Base-by-base conservation (phyloP, 2,888 invertebrate species). In the Conops quadrifasciatus region DNA sequence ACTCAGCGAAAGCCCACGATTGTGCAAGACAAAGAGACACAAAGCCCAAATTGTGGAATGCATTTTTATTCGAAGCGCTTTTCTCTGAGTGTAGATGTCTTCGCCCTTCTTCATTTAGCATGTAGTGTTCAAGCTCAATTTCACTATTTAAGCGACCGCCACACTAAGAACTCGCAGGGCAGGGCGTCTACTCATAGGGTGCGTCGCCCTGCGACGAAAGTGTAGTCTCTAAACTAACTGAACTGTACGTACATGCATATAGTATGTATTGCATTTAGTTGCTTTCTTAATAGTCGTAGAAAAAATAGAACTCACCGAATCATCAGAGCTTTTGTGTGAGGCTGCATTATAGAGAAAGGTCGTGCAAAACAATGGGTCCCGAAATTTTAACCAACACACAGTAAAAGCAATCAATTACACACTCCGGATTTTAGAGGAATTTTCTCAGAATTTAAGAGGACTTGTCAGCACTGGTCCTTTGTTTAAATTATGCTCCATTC, bases 81-180 rank as follows among this genome's bases (percentile, higher is more conserved):
- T 68, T 68, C 68, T 62, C 68, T 68, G 68, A 62, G 68, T 68
- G 68, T 68, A 49, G 45, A 30, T 60, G 28, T 49, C 60, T 15
- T 60, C n/a, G 26, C 28, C 21, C 15, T 19, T 62, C 62, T 49
- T 60, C 36, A 36, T 62, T 60, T 68, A 62, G 60, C 24, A 43
- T 63, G 58, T 58, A 56, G 45, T 56, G 36, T 51, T 58, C n/a
- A 56, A 56, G 45, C 30, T 21, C 45, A 43, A 56, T n/a, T 16
- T 5, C 26, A 36, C 36, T 36, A 36, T 36, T 36, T 36, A 36
- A 36, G 36, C 5, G 36, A 36, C 28, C 24, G 1, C 24, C 58
- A 58, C 28, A 58, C 9, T 11, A 24, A 28, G 24, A 15, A 58
- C 15, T 58, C 26, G 7, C 21, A 28, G 13, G 21, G 7, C 21